A percentile compares a stretch with the other conserved stretches of the same genome.
Evolutionary conservation across 2,888 invertebrate species (phyloP).

Genomic region (Cheilosia vulpina): DNA sequence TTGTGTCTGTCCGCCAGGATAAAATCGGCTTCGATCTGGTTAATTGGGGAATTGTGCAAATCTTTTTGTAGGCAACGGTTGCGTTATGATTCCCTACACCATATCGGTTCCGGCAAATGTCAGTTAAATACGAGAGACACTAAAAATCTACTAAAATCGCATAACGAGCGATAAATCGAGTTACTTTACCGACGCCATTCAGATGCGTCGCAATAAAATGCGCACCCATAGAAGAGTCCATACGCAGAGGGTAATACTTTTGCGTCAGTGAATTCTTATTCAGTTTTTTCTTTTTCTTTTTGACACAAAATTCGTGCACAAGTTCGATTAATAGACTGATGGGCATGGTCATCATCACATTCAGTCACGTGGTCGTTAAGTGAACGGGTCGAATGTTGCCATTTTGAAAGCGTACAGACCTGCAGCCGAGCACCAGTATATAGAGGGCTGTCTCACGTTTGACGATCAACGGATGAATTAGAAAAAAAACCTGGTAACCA

Average conservation of each 20-base stretch:
- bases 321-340: conserved; percentile 20
- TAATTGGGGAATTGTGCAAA: too few species aligned
- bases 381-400: conserved; percentile 3
- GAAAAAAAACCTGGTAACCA: background rate
- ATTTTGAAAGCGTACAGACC: background rate
- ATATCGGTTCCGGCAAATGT: too few species aligned
- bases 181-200: conserved; percentile 34
- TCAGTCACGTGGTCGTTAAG: conserved; percentile 42
- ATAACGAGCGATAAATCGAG: conserved; percentile 37
- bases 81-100: too few species aligned
- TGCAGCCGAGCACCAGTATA: background rate
- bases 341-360: conserved; percentile 20
- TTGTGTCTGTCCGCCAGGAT: background rate
- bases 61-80: too few species aligned
- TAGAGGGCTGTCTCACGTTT: background rate
- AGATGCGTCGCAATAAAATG: conserved; percentile 31
- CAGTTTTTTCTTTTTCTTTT: background rate
- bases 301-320: conserved; percentile 22
- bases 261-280: conserved; percentile 20
- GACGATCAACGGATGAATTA: background rate
- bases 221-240: conserved; percentile 16
- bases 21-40: background rate
- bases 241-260: background rate
- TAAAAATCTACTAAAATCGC: conserved; percentile 32
- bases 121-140: background rate